phyloP scores from a whole-genome alignment of 2,888 invertebrate species.

The Parascotia fuliginaria region DNA sequence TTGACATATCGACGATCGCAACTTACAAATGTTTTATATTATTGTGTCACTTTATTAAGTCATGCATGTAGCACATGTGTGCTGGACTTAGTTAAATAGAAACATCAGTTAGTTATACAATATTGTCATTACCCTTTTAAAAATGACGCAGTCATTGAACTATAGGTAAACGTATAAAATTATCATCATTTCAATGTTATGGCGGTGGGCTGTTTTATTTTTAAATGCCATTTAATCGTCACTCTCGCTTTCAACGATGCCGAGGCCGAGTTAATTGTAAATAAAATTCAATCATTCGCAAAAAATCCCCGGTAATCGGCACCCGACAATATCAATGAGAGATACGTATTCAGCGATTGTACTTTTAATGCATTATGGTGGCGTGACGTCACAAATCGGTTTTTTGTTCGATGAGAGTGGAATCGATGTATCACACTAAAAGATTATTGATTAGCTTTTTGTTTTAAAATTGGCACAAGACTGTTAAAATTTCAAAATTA shows the following conservation, averaged over 20 bases:
- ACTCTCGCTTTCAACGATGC: constrained; percentile 78
- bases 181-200: constrained; percentile 67
- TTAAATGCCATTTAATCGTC: constrained; percentile 84
- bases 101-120: too few relatives aligned
- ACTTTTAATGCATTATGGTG: constrained; percentile 50
- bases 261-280: constrained; percentile 83
- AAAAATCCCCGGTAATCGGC: constrained; percentile 80
- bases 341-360: constrained; percentile 58
- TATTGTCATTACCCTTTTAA: background rate
- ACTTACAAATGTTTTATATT: background rate
- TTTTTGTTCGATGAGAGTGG: constrained; percentile 31
- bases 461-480: background rate
- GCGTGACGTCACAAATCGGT: constrained; percentile 42
- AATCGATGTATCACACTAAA: constrained; percentile 28
- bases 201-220: constrained; percentile 80
- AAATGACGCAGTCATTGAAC: constrained; percentile 1
- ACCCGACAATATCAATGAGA: constrained; percentile 78
- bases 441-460: constrained; percentile 16
- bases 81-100: too few relatives aligned
- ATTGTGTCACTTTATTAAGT: background rate
- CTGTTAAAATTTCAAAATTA: too few relatives aligned
- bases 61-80: too few relatives aligned
- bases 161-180: constrained; percentile 55
- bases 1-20: constrained; percentile 11
- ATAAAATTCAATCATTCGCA: constrained; percentile 85